A percentile compares a stretch with the other conserved stretches of the same genome.
These are phyloP conservation scores for Rutpela maculata DNA, from an alignment of 2,888 invertebrate species.

Conservation along the genomic window DNA sequence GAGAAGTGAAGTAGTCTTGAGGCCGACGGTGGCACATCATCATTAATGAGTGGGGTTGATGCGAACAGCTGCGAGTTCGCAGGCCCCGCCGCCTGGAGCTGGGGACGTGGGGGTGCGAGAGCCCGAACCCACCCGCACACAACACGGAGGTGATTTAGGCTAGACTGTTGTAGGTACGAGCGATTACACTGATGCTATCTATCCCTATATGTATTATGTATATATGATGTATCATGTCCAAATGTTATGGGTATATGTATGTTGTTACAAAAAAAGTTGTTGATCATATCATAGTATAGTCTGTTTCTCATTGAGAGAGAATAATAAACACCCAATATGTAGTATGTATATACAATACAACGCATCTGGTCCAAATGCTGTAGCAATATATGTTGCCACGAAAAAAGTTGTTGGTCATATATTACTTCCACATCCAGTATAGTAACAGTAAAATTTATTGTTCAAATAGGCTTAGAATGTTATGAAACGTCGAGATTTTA, in stretches of 20 bases:
- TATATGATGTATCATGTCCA: conserved; percentile 2
- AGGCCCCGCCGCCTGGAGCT: conserved; percentile 61
- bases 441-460: too few relatives aligned
- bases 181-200: conserved; percentile 24
- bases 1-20: conserved; percentile 85
- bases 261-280: background rate
- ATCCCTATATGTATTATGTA: background rate
- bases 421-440: too few relatives aligned
- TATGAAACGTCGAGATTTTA: too few relatives aligned
- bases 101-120: conserved; percentile 55
- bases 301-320: background rate
- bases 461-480: too few relatives aligned
- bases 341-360: too few relatives aligned
- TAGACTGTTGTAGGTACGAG: conserved; percentile 54
- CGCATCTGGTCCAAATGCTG: too few relatives aligned
- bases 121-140: conserved; percentile 63
- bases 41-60: conserved; percentile 82
- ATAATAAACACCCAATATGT: too few relatives aligned
- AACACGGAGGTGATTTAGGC: conserved; percentile 59
- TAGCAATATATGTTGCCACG: too few relatives aligned
- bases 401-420: too few relatives aligned
- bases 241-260: background rate
- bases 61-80: conserved; percentile 68
- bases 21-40: conserved; percentile 83
- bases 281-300: background rate